Evolutionary conservation across 2,888 invertebrate species (phyloP).

Genomic region (Chymomyza caudatula): DNA sequence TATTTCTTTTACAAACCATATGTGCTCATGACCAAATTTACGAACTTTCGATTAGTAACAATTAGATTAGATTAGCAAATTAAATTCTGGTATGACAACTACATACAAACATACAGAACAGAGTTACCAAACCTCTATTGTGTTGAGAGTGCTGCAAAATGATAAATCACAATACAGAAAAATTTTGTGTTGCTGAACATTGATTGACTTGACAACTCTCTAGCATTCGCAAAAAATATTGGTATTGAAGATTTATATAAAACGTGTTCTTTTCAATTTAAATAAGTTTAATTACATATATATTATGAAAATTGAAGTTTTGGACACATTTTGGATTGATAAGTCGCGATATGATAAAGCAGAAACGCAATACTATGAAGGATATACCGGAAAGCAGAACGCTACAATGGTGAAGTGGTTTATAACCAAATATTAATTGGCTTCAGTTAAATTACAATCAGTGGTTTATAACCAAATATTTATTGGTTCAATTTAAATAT

Average conservation of each 20-base stretch:
- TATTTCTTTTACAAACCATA: conserved; percentile 66
- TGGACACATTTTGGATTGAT: conserved; percentile 39
- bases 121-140: too few species aligned
- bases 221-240: neutral
- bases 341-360: conserved; percentile 39
- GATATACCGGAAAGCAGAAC: neutral
- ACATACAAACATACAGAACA: too few species aligned
- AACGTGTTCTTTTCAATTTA: neutral
- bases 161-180: neutral
- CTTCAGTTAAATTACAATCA: too few species aligned
- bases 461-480: conserved; percentile 17
- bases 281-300: neutral
- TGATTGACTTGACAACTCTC: neutral
- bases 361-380: conserved; percentile 38
- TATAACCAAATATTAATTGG: conserved; percentile 7
- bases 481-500: neutral
- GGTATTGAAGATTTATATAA: neutral
- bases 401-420: conserved; percentile 26
- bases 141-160: neutral
- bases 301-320: conserved; percentile 39
- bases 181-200: neutral
- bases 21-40: conserved; percentile 47
- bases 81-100: too few species aligned
- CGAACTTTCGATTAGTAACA: neutral
- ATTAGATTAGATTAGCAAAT: too few species aligned